A percentile compares a stretch with the other conserved stretches of the same genome.
Evolutionary conservation across 2,113 vertebrate genomes (phyloP).

Genomic region (Edolisoma coerulescens): DNA sequence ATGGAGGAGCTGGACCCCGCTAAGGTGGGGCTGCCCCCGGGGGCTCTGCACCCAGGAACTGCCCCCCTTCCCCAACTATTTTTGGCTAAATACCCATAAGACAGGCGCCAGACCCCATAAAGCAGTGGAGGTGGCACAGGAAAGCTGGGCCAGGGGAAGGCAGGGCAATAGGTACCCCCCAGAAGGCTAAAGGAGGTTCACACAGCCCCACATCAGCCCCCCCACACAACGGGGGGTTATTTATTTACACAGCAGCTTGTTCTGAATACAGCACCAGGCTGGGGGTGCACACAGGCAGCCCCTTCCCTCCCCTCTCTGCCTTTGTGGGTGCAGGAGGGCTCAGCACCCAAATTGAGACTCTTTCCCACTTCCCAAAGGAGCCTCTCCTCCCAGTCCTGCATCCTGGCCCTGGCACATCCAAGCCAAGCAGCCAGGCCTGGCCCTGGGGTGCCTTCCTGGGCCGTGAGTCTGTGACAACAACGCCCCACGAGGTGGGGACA

Average conservation of each 20-base stretch:
- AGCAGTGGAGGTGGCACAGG: accelerated
- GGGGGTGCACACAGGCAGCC: neutral
- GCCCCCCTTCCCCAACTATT: accelerated
- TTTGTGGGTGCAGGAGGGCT: neutral
- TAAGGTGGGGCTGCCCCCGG: no score
- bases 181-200: accelerated
- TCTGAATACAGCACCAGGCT: neutral
- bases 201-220: neutral
- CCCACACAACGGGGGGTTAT: accelerated
- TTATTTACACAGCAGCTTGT: constrained; percentile 32
- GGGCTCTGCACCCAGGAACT: neutral
- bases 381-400: neutral
- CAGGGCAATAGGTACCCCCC: accelerated
- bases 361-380: neutral
- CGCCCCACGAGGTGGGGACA: accelerated
- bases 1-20: neutral
- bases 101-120: neutral
- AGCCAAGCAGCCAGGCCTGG: neutral
- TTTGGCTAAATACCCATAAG: accelerated
- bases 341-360: neutral
- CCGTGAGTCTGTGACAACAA: accelerated
- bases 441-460: neutral
- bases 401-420: neutral
- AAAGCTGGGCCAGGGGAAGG: neutral
- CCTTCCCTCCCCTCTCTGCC: neutral